Evolutionary conservation across 2,113 vertebrate species (phyloP).

Genomic region (Puffinus mauretanicus): DNA sequence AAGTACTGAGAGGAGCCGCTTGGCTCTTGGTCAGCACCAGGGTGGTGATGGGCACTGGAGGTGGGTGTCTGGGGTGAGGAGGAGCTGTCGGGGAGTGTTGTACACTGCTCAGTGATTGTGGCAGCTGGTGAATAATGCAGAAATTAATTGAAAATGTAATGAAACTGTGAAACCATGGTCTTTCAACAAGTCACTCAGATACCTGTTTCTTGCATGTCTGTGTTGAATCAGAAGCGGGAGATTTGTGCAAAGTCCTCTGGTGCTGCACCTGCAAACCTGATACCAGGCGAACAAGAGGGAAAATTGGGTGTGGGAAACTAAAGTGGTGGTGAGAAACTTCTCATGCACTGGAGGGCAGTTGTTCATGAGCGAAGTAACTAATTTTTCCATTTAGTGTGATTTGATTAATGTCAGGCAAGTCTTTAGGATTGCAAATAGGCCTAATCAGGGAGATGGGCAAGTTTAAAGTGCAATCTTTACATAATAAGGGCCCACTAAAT

Average conservation of each 20-base stretch:
- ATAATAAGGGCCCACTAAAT: neutral
- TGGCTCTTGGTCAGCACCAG: neutral
- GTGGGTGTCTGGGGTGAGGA: neutral
- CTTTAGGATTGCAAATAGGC: neutral
- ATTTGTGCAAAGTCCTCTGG: neutral
- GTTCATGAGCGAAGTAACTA: neutral
- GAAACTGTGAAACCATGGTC: no score
- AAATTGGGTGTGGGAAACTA: neutral
- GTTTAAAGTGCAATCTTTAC: neutral
- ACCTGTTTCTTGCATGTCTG: neutral
- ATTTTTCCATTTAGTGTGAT: no score
- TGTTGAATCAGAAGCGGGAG: no score
- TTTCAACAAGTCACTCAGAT: neutral
- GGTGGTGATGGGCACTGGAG: neutral
- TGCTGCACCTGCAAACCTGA: neutral
- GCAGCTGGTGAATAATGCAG: neutral
- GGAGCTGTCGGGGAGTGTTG: neutral
- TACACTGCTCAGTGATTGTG: no score
- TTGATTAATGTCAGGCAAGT: neutral
- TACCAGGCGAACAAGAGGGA: neutral
- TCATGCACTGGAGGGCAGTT: neutral
- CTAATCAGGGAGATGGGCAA: neutral
- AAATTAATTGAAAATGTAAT: no score
- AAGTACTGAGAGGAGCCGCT: neutral
- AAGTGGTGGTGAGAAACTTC: neutral